phyloP scores from a whole-genome alignment of 2,888 invertebrate species.

The Lypha dubia region DNA sequence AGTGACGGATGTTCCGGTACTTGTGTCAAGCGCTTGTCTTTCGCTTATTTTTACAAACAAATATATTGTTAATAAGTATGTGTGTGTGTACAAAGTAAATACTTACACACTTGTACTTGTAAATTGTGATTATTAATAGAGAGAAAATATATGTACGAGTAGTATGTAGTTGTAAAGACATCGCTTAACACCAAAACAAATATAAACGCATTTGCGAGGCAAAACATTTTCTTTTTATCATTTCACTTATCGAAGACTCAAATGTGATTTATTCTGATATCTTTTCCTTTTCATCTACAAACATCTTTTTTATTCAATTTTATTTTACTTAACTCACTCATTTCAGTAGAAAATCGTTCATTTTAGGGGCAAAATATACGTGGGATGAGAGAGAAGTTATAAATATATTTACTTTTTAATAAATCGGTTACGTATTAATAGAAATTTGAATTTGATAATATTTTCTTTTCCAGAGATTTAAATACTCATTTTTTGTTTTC shows the following conservation, averaged over 20 bases:
- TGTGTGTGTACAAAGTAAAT: conserved; percentile 3
- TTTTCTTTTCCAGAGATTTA: no score
- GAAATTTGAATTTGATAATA: no score
- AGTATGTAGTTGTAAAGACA: conserved; percentile 32
- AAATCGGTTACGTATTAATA: no score
- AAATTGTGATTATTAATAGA: conserved; percentile 47
- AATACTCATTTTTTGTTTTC: no score
- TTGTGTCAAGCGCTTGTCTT: conserved; percentile 82
- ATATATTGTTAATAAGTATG: background rate
- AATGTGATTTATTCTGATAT: conserved; percentile 50
- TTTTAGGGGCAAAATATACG: background rate
- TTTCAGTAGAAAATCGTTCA: background rate
- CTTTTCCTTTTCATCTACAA: conserved; percentile 10
- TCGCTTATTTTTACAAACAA: conserved; percentile 72
- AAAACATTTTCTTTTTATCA: conserved; percentile 27
- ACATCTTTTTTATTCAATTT: conserved; percentile 39
- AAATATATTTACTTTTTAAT: background rate
- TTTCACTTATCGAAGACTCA: conserved; percentile 43
- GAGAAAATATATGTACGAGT: conserved; percentile 54
- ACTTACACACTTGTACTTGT: background rate
- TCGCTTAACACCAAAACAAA: conserved; percentile 56
- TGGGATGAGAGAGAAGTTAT: background rate
- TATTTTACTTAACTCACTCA: conserved; percentile 22
- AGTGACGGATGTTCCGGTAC: conserved; percentile 83
- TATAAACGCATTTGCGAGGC: conserved; percentile 41